Base-by-base conservation (phyloP, 92 coral and sea anemone species). In the Zoanthus solanderi region DNA sequence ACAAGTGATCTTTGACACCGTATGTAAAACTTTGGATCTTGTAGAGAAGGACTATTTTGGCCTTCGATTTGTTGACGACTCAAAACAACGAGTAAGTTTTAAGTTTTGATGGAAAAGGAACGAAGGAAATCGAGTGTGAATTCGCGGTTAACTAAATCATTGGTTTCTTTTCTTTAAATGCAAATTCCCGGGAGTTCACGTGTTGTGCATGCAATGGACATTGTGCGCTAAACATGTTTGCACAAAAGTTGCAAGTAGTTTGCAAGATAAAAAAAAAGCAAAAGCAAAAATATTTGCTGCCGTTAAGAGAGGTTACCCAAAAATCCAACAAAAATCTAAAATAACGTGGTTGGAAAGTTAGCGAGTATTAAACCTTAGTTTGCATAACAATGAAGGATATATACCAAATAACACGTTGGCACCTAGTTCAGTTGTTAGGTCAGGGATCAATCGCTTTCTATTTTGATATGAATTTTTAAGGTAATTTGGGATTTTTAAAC, bases 31-130 rank as follows among this genome's bases (percentile, higher is more conserved):
- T 47, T 90, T 97, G 68, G 99, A 97, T 87, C 90, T 97, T 78
- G 85, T 97, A 82, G 99, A 97, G 91, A 97, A 97, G 71, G 98
- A 97, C 89, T 97, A 97, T 89, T 97, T 97, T 91, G 99, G 99
- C 10, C 96, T 97, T 72, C 96, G 99, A 53, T 97, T 84, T 68
- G 99, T 97, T 42, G 99, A 97, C 76, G 96, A 95, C 72, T 89
- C 96, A 7, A 97, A 97, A 87, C 99, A 97, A 81, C 85, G 99
- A 92, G 99, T 95, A 79, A 71, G 95, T 91, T 32, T 5, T 5
- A 13, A 29, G 9, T n/a, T 37, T 71, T 78, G 15, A 15, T 44
- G 9, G 45, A 47, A 18, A 28, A 42, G 0, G 46, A 13, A 6
- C 3, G 31, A 18, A 60, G 9, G 12, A 28, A 66, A 14, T 11